Evolutionary conservation across 2,113 vertebrate species (phyloP), one percentile per base, ranked within the genome.

Genomic region (Sander lucioperca): DNA sequence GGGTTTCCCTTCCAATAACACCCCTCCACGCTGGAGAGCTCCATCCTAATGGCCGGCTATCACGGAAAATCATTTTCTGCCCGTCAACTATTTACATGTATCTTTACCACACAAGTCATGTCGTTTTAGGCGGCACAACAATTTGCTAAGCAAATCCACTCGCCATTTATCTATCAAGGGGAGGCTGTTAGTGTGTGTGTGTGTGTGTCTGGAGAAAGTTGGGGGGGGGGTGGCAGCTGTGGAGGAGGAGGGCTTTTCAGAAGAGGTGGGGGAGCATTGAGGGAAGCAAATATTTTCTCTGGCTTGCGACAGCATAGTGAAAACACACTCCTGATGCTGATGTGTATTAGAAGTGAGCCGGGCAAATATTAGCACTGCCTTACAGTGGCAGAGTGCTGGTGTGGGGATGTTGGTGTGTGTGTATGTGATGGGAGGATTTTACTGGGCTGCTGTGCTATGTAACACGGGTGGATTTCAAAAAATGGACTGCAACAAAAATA

Each of bases 61-160:
- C 92, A 91, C 74, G 86, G 88, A 93, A 91, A 93, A 92, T 89
- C 71, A 87, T 89, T 93, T 90, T 87, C 90, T 83, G 65, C 89
- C 86, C 62, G 80, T 82, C 88, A 86, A 90, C 90, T 89, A 89
- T 94, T 93, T 92, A 92, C 90, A 93, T 90, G 88, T 86, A 89
- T 91, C 91, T 89, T 89, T 86, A 90, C 91, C 89, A 87, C 93
- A 94, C 86, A 89, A 89, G 88, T 82, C 86, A 74, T 88, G 91
- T 92, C 77, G 74, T 93, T 94, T 93, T 89, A 91, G 88, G 82
- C 77, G 59, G 84, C 87, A 67, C 84, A 91, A 92, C 93, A 94
- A 94, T 95, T 94, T 95, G 93, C 92, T 92, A 93, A 94, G 89
- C 92, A 94, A 95, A 95, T 94, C 89, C 87, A 86, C 90, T 90